Evolutionary conservation across 2,113 vertebrate species (phyloP).

Genomic region (Peromyscus leucopus): DNA sequence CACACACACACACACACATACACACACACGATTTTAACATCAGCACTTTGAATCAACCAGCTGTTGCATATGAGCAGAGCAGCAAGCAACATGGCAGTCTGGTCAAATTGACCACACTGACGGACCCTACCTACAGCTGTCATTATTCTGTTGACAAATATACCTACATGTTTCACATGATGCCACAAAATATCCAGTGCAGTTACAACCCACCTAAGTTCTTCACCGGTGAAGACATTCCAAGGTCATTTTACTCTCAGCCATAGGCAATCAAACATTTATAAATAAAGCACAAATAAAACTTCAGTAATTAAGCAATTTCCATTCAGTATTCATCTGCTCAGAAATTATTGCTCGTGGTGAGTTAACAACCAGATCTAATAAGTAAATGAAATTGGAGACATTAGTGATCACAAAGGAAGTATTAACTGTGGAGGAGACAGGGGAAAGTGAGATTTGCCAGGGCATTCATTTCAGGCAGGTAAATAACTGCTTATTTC

Average conservation of each 20-base stretch:
- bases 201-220: not conserved
- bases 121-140: not conserved
- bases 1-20: not conserved
- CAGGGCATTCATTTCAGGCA: constrained; percentile 54
- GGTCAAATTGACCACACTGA: not conserved
- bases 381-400: constrained; percentile 79
- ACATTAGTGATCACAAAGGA: constrained; percentile 73
- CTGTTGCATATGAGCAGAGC: not conserved
- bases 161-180: not conserved
- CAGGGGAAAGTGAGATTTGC: constrained; percentile 55
- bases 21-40: not conserved
- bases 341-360: constrained; percentile 72
- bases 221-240: constrained; percentile 16
- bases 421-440: constrained; percentile 66
- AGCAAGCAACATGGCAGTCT: not conserved
- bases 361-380: constrained; percentile 73
- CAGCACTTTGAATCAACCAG: not conserved
- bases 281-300: constrained; percentile 51
- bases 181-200: not conserved
- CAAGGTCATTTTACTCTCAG: constrained; percentile 42
- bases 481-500: constrained; percentile 82
- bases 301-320: constrained; percentile 70
- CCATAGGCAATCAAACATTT: constrained; percentile 22
- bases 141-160: not conserved
- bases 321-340: constrained; percentile 61